Evolutionary conservation across 2,888 invertebrate species (phyloP), one percentile per base, ranked within the genome.

Genomic region (Strigamia maritima): DNA sequence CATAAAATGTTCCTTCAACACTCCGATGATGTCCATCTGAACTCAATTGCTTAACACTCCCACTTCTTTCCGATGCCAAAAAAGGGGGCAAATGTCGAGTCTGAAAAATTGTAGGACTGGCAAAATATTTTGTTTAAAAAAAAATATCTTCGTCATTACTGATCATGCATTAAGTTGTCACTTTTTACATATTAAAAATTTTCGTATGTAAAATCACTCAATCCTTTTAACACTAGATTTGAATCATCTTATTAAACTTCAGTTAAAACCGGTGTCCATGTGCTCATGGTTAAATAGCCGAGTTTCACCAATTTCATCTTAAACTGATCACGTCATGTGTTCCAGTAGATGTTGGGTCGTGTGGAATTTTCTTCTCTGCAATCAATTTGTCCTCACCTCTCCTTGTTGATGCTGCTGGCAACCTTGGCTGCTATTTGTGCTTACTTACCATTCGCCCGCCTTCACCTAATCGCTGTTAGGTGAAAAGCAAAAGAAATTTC

Each of bases 381-480:
- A 60, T 60, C 60, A 16, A 60, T 60, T 24, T 19, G 19, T 60
- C 60, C 24, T 60, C 60, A 10, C 24, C 24, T 24, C 60, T n/a
- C 60, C 24, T 22, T 16, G 76, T 40, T 38, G 76, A 24, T 76
- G 40, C 76, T 76, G 78, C 65, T 79, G 80, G 80, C 54, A 80
- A 80, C 79, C 77, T 49, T 79, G 79, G 76, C 44, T 75, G 79
- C 78, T 79, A 79, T 79, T 81, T 84, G 84, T 84, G 84, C 85
- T 85, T 85, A 84, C 84, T 80, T 80, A 80, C 38, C 60, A 44
- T 60, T 79, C 74, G 44, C 80, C 80, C 74, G 44, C 80, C 80
- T 80, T 81, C 82, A 82, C 82, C 82, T 82, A 82, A 81, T 79
- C 81, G 76, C 82, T 82, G 82, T 82, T 82, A 82, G 82, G 82